These are phyloP conservation scores for Chironomus riparius DNA, from an alignment of 2,888 invertebrate genomes.

Conservation along the genomic window DNA sequence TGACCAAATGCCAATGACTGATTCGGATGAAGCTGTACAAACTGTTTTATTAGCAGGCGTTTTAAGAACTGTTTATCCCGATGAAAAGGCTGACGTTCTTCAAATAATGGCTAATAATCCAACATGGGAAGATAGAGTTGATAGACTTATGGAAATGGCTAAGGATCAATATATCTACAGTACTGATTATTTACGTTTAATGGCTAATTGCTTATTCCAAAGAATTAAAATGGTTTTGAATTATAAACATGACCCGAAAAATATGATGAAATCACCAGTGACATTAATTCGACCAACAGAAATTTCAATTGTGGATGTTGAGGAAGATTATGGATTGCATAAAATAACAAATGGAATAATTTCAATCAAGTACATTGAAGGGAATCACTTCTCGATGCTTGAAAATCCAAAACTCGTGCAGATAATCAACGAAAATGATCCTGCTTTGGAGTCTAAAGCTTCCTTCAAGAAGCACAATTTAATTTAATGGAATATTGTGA, in stretches of 20 bases:
- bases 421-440: constrained; percentile 49
- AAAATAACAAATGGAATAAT: constrained; percentile 50
- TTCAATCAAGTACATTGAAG: constrained; percentile 55
- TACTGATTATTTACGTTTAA: constrained; percentile 39
- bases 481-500: neutral
- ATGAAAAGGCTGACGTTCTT: constrained; percentile 35
- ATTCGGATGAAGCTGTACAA: constrained; percentile 36
- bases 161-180: constrained; percentile 41
- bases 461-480: constrained; percentile 26
- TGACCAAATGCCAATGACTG: constrained; percentile 34
- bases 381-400: constrained; percentile 61
- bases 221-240: constrained; percentile 48
- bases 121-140: constrained; percentile 50
- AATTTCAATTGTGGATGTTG: constrained; percentile 45
- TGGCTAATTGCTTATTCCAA: constrained; percentile 44
- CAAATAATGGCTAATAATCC: constrained; percentile 45
- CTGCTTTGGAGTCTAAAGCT: constrained; percentile 30
- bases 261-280: constrained; percentile 50
- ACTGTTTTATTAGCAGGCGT: constrained; percentile 35
- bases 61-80: constrained; percentile 37
- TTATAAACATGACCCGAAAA: constrained; percentile 43
- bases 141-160: constrained; percentile 43
- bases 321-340: constrained; percentile 58
- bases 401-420: constrained; percentile 55
- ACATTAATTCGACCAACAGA: constrained; percentile 56